These are phyloP conservation scores for Euzetes globulus DNA, from an alignment of 2,888 invertebrate species.

Conservation along the genomic window DNA sequence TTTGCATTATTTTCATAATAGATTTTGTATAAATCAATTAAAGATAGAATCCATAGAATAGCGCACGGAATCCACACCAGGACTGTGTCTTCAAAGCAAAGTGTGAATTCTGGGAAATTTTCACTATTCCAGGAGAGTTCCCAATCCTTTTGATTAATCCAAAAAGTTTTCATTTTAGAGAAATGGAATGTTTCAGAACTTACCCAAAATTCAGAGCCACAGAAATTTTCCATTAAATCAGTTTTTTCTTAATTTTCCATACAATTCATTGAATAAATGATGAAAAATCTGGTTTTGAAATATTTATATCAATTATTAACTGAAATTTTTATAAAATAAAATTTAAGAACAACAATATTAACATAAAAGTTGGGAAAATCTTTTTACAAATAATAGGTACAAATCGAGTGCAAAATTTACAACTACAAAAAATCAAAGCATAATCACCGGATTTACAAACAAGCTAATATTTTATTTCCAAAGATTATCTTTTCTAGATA, in stretches of 20 bases:
- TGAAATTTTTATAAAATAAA: too few species aligned
- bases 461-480: too few species aligned
- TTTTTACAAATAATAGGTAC: too few species aligned
- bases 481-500: too few species aligned
- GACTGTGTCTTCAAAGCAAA: constrained; percentile 33
- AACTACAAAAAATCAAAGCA: too few species aligned
- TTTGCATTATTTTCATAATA: neutral
- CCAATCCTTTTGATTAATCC: constrained; percentile 20
- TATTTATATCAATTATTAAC: neutral
- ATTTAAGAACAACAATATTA: too few species aligned
- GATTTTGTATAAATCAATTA: constrained; percentile 11
- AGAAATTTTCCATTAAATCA: neutral
- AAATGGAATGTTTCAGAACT: neutral
- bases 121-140: constrained; percentile 21
- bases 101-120: constrained; percentile 29
- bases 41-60: constrained; percentile 13
- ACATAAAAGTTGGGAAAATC: too few species aligned
- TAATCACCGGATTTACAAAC: too few species aligned
- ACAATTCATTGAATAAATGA: neutral
- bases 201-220: constrained; percentile 22
- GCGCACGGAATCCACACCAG: constrained; percentile 30
- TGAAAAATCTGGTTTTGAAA: neutral
- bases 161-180: neutral
- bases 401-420: too few species aligned
- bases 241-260: neutral